Conservation (phyloP, 2,888 invertebrate species). For the Anticlea derivata region DNA sequence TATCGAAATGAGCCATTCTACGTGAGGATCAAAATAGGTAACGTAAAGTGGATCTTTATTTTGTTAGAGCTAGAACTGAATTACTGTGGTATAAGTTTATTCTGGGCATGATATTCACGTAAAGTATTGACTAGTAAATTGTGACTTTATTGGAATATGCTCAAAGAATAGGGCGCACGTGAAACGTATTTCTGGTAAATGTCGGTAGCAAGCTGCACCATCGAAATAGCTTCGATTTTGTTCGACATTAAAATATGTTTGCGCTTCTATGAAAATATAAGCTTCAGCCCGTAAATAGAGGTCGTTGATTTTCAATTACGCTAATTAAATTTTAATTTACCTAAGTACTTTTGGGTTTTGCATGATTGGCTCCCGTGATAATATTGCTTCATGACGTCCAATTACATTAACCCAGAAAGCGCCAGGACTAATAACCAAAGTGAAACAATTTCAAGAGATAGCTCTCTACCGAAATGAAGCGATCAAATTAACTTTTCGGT, state of each 20-base stretch:
- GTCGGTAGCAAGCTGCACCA: neutral
- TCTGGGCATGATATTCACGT: slow-evolving; percentile 20
- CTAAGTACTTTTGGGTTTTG: slow-evolving; percentile 6
- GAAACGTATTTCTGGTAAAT: slow-evolving; percentile 12
- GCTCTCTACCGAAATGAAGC: slow-evolving; percentile 33
- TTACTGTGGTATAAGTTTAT: slow-evolving; percentile 15
- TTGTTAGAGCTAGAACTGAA: slow-evolving; percentile 15
- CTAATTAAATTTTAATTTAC: neutral
- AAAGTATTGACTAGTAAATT: slow-evolving; percentile 24
- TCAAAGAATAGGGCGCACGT: slow-evolving; percentile 17
- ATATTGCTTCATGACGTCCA: slow-evolving; percentile 19
- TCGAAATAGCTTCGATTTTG: neutral
- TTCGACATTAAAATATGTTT: neutral
- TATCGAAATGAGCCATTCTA: slow-evolving; percentile 17
- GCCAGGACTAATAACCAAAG: slow-evolving; percentile 13
- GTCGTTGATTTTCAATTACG: neutral
- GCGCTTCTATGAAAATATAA: neutral
- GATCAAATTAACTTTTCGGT: slow-evolving; percentile 49
- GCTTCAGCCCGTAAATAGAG: neutral
- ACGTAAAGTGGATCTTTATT: slow-evolving; percentile 21
- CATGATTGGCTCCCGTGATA: slow-evolving; percentile 10
- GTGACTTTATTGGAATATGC: slow-evolving; percentile 23
- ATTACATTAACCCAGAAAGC: slow-evolving; percentile 12
- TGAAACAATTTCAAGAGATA: slow-evolving; percentile 28
- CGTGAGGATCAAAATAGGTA: slow-evolving; percentile 20